Conservation (phyloP, 2,888 invertebrate genomes). For the Zhengitettix transpicula region DNA sequence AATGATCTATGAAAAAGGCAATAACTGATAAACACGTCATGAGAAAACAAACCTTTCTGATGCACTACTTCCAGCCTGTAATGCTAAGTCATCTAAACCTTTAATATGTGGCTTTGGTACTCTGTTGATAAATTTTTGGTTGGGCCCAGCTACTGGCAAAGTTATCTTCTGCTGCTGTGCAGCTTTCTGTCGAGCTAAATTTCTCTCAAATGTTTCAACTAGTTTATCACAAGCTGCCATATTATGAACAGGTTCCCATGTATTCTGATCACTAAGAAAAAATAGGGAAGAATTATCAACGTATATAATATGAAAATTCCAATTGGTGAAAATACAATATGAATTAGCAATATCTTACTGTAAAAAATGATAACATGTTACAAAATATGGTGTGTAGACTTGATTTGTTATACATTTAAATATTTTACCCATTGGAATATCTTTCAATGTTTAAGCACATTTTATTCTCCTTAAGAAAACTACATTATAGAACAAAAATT, state of each 20-base stretch:
- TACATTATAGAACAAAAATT: neutral
- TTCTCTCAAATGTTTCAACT: slow-evolving; percentile 64
- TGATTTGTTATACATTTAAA: too few relatives aligned
- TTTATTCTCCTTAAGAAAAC: too few relatives aligned
- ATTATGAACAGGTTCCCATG: slow-evolving; percentile 69
- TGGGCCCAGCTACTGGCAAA: neutral
- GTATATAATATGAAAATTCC: too few relatives aligned
- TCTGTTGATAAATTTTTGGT: neutral
- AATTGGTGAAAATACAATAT: too few relatives aligned
- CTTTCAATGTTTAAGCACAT: too few relatives aligned
- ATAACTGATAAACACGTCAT: neutral
- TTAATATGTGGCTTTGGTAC: neutral
- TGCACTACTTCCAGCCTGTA: neutral
- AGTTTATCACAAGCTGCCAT: slow-evolving; percentile 60
- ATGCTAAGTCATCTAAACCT: neutral
- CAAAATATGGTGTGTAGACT: too few relatives aligned
- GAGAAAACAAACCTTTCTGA: neutral
- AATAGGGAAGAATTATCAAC: neutral
- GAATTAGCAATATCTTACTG: too few relatives aligned
- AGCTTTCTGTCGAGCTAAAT: slow-evolving; percentile 57
- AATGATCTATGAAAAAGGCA: neutral
- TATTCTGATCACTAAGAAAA: slow-evolving; percentile 49
- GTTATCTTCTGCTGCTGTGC: slow-evolving; percentile 23
- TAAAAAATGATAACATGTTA: too few relatives aligned
- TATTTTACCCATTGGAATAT: too few relatives aligned